phyloP scores from a whole-genome alignment of 53 echinoderm and acorn worm genomes.

The Astropecten irregularis region DNA sequence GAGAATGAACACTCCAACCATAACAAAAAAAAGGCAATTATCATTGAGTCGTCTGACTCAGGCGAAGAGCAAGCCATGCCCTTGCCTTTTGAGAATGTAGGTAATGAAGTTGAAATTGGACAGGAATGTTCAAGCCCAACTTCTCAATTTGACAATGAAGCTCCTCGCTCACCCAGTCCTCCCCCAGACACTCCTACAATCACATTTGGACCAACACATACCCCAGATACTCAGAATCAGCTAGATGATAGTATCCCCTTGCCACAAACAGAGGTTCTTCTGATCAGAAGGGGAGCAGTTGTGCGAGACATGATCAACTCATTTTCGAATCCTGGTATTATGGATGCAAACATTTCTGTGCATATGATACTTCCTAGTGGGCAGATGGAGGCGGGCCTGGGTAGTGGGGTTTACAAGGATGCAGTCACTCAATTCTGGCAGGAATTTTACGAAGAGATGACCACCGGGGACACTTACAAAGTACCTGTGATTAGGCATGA shows the following conservation, averaged over 20 bases:
- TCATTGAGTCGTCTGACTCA: background rate
- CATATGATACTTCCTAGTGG: slow-evolving; percentile 56
- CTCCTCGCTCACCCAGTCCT: background rate
- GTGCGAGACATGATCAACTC: too few species aligned
- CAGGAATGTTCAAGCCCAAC: too few species aligned
- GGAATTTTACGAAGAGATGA: slow-evolving; percentile 33
- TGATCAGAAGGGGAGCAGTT: background rate
- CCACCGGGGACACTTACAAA: slow-evolving; percentile 16
- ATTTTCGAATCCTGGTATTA: background rate
- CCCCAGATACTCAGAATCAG: background rate
- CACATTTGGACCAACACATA: background rate
- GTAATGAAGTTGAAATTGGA: slow-evolving; percentile 1
- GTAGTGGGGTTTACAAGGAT: slow-evolving; percentile 42
- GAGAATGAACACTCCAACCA: background rate
- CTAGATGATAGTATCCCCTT: slow-evolving; percentile 20
- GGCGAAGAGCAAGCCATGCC: background rate
- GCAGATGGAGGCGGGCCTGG: slow-evolving; percentile 31
- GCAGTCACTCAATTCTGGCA: slow-evolving; percentile 42
- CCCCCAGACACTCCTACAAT: slow-evolving; percentile 10
- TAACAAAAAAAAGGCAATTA: background rate
- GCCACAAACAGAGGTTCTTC: background rate
- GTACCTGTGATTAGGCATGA: slow-evolving; percentile 45
- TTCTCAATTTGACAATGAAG: background rate
- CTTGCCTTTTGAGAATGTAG: background rate
- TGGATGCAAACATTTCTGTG: slow-evolving; percentile 10